Evolutionary conservation across 2,888 invertebrate genomes (phyloP), one percentile per base, ranked within the genome.

Genomic region (Parthenolecanium corni): DNA sequence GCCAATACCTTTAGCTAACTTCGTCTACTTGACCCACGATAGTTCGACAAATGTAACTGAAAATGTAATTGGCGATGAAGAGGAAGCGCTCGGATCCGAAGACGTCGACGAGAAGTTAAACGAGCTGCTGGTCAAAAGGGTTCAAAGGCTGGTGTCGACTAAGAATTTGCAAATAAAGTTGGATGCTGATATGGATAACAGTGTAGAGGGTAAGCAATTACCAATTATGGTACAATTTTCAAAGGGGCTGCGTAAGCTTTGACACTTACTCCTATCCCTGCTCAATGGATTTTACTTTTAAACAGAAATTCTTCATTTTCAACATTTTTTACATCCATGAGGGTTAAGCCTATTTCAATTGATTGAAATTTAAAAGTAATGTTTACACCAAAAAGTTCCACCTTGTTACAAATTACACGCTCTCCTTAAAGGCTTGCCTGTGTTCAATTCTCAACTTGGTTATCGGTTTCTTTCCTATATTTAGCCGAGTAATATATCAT

Each of bases 161-260:
- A 63, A 63, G 23, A 63, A 53, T 53, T 31, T 63, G 21, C 63
- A 63, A 46, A 53, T 63, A n/a, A 53, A 52, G 36, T 53, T 63
- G 24, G 63, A 63, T 11, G 25, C 52, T n/a, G 63, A 38, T 18
- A 20, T 21, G 14, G 53, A 63, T 31, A 18, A 25, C 25, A 47
- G 23, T 18, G 53, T 18, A 24, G 52, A 62, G 53, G 63, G 63
- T 63, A 53, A 47, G 62, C 14, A n/a, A 2, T 52, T 18, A 16
- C 20, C 61, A 18, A n/a, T 31, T 3, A 1, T 9, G n/a, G n/a
- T n/a, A n/a, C n/a, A n/a, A n/a, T n/a, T n/a, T n/a, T n/a, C n/a
- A n/a, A n/a, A n/a, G n/a, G n/a, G n/a, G n/a, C n/a, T n/a, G n/a
- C n/a, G n/a, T n/a, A n/a, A n/a, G n/a, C n/a, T n/a, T n/a, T n/a